Percentiles rank a stretch among this genome's conserved stretches.
Conservation (phyloP, 2,888 invertebrate species). For the Tiphia femorata region DNA sequence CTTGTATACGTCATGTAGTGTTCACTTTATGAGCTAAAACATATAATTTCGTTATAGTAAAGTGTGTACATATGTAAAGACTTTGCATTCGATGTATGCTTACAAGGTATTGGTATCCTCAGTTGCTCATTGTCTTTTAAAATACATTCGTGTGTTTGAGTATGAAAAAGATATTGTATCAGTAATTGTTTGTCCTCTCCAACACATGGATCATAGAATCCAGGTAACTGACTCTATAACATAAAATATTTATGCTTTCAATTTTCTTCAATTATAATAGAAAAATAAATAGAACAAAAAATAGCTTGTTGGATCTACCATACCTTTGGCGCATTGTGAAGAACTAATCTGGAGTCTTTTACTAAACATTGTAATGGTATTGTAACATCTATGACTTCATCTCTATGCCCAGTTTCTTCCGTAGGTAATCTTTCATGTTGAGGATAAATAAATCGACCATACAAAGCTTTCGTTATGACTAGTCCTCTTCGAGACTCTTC, state of each 20-base stretch:
- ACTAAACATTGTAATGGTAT: slow-evolving; percentile 94
- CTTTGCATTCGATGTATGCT: slow-evolving; percentile 58
- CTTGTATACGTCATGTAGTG: slow-evolving; percentile 64
- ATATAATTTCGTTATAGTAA: no score
- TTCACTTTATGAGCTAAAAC: slow-evolving; percentile 68
- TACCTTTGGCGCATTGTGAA: slow-evolving; percentile 91
- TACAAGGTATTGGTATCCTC: slow-evolving; percentile 82
- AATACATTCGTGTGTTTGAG: slow-evolving; percentile 82
- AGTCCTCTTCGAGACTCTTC: slow-evolving; percentile 89
- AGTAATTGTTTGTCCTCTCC: slow-evolving; percentile 92
- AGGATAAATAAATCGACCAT: slow-evolving; percentile 76
- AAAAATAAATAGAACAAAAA: neutral
- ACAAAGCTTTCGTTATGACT: slow-evolving; percentile 86
- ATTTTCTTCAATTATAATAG: neutral
- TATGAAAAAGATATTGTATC: slow-evolving; percentile 88
- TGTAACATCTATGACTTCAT: slow-evolving; percentile 90
- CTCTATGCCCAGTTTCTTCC: slow-evolving; percentile 56
- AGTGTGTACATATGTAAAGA: no score
- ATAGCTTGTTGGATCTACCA: no score
- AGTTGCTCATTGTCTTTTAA: slow-evolving; percentile 85
- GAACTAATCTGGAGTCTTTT: slow-evolving; percentile 87
- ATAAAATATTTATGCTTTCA: neutral
- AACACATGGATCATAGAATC: slow-evolving; percentile 96
- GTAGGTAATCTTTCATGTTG: slow-evolving; percentile 44
- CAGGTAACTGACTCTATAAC: slow-evolving; percentile 91